Evolutionary conservation across 1,140 invertebrate genomes (phyloP).

Genomic region (Euwallacea similis): DNA sequence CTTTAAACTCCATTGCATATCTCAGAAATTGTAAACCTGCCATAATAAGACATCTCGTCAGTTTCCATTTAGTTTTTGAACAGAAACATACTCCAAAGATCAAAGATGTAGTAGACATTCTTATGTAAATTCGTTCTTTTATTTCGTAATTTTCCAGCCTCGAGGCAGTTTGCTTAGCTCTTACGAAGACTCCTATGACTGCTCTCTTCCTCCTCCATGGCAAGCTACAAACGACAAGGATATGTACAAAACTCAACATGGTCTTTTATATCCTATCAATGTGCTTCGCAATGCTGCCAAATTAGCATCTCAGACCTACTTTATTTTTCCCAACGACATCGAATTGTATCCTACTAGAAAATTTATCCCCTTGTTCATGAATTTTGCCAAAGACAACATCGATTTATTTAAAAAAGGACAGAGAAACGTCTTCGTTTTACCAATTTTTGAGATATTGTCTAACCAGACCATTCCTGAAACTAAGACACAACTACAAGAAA

Average conservation of each 20-base stretch:
- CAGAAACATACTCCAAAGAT: conserved; percentile 61
- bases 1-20: conserved; percentile 62
- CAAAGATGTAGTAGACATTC: neutral
- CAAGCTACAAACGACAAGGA: conserved; percentile 25
- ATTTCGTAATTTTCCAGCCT: conserved; percentile 8
- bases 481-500: conserved; percentile 53
- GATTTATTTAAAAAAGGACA: conserved; percentile 22
- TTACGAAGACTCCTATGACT: conserved; percentile 39
- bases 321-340: conserved; percentile 76
- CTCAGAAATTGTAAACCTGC: conserved; percentile 58
- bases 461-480: conserved; percentile 46
- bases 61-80: conserved; percentile 69
- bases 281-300: conserved; percentile 72
- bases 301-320: conserved; percentile 61
- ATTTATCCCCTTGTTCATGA: conserved; percentile 50
- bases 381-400: conserved; percentile 42
- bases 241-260: conserved; percentile 53
- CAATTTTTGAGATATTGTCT: conserved; percentile 58
- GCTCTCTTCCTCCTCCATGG: conserved; percentile 35
- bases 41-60: conserved; percentile 61
- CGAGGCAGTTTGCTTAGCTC: conserved; percentile 8
- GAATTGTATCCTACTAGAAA: conserved; percentile 65
- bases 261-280: conserved; percentile 73
- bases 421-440: conserved; percentile 52
- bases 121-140: too few relatives aligned